A percentile compares a stretch with the other conserved stretches of the same genome.
These are phyloP conservation scores for Pseudonaja textilis DNA, from an alignment of 2,113 vertebrate species.

Conservation along the genomic window DNA sequence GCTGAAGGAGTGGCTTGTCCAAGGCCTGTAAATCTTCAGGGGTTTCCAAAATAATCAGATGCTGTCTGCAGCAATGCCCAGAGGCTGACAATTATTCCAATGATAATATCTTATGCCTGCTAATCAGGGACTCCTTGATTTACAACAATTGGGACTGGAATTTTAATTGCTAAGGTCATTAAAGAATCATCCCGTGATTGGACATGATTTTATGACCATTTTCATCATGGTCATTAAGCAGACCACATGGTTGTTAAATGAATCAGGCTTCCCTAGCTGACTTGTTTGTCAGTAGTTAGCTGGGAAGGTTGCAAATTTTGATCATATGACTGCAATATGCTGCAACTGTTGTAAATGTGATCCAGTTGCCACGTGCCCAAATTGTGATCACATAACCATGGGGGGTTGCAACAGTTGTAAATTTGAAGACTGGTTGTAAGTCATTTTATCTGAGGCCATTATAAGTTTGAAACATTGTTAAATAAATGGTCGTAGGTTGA, in stretches of 20 bases:
- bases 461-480: not conserved
- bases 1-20: conserved; percentile 18
- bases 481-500: not conserved
- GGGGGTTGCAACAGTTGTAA: not conserved
- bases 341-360: not conserved
- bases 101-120: not conserved
- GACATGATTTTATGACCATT: not conserved
- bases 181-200: not conserved
- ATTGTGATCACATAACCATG: not conserved
- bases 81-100: not conserved
- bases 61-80: not conserved
- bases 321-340: not conserved
- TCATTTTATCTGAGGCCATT: not conserved
- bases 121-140: not conserved
- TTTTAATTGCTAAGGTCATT: not conserved
- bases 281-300: not conserved
- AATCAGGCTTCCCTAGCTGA: not conserved
- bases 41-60: conserved; percentile 15
- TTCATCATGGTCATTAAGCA: not conserved
- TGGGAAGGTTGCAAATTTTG: not conserved
- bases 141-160: not conserved
- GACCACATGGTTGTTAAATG: not conserved
- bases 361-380: not conserved
- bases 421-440: not conserved
- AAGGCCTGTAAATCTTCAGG: conserved; percentile 5